Base-by-base conservation (phyloP, 2,797 vertebrate species). In the Micrastur ruficollis region DNA sequence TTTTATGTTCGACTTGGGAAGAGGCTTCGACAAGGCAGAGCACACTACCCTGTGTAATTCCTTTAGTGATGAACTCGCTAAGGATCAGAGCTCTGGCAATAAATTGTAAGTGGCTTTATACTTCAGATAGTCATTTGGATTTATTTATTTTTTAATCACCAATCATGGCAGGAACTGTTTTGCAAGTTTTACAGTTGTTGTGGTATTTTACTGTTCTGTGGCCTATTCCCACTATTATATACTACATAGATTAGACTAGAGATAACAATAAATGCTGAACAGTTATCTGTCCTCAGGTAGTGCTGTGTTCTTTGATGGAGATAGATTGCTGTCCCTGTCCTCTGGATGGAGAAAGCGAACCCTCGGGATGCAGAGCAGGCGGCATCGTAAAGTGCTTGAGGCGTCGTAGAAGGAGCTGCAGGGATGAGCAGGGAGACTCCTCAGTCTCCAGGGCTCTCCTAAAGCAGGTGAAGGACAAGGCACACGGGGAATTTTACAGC, bases 391-490 rank as follows among this genome's bases (percentile, higher is more conserved):
- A 34, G 53, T 2, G 20, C 49, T 63, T 13, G 53, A 46, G 58
- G 10, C 13, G 19, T 9, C 3, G 5, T 13, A 23, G 4, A 5
- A 50, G 38, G 34, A 0, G 10, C 42, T 9, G 31, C 1, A 22
- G n/a, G 46, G 47, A 36, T 9, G 55, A 14, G 32, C 2, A 46
- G 31, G 20, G 38, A 26, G 14, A 75, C 14, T 14, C 62, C 36
- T 36, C 25, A 26, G 5, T 22, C 46, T 52, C 65, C 56, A 18
- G 42, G 47, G 20, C 44, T 50, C 4, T 10, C 49, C 53, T 16
- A 32, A 61, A 53, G 52, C 34, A n/a, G 26, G 6, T 2, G 18
- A 66, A 38, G 61, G 49, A 46, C 26, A 14, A 34, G 31, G 19
- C n/a, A 29, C 4, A 5, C 10, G 9, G 20, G 38, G 7, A 9